Evolutionary conservation across 2,797 vertebrate genomes (phyloP).

Genomic region (Xyrichtys novacula): DNA sequence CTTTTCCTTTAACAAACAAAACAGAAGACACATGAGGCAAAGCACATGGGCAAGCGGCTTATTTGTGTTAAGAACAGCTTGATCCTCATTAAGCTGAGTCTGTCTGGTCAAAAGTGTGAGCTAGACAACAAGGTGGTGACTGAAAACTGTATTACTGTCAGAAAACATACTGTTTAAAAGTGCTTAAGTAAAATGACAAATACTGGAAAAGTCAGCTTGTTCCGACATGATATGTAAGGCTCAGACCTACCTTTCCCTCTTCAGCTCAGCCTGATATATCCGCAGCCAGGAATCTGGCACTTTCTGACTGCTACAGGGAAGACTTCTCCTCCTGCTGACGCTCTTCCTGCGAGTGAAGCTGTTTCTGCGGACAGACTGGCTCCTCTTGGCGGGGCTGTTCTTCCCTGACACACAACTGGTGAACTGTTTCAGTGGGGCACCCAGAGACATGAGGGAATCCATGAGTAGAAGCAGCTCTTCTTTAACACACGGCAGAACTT

Average conservation of each 20-base stretch:
- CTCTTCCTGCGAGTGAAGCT: slow-evolving; percentile 77
- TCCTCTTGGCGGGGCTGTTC: slow-evolving; percentile 53
- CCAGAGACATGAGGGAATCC: slow-evolving; percentile 81
- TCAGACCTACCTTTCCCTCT: slow-evolving; percentile 81
- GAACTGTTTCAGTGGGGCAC: slow-evolving; percentile 82
- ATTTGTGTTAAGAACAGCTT: slow-evolving; percentile 52
- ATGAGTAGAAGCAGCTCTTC: slow-evolving; percentile 52
- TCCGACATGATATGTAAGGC: neutral
- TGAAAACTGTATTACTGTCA: neutral
- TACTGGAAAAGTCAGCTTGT: neutral
- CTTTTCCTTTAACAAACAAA: slow-evolving; percentile 75
- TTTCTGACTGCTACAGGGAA: slow-evolving; percentile 79
- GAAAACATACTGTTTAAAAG: neutral
- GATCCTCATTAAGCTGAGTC: slow-evolving; percentile 54
- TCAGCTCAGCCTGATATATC: slow-evolving; percentile 82
- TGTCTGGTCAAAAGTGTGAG: slow-evolving; percentile 35
- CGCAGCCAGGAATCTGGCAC: slow-evolving; percentile 83
- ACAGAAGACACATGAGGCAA: slow-evolving; percentile 38
- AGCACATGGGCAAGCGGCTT: slow-evolving; percentile 61
- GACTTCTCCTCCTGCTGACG: slow-evolving; percentile 72
- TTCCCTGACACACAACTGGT: slow-evolving; percentile 74
- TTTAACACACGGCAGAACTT: slow-evolving; percentile 4
- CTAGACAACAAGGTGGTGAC: slow-evolving; percentile 3
- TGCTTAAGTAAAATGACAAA: neutral
- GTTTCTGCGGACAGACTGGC: slow-evolving; percentile 74